These are phyloP conservation scores for Caenorhabditis wallacei DNA, from an alignment of 2,888 invertebrate species.

Conservation along the genomic window DNA sequence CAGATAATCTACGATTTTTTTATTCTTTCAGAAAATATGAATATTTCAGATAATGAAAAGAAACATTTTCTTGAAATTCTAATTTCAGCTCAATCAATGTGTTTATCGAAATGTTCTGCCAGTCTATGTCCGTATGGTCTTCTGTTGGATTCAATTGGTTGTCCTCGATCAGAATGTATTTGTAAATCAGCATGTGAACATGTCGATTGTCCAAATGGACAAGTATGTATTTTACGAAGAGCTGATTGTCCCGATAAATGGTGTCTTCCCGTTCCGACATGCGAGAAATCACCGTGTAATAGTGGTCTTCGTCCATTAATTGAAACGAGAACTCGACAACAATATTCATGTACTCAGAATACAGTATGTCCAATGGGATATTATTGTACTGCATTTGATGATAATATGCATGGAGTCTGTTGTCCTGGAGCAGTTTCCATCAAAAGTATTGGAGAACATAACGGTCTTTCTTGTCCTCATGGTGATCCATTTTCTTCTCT, in stretches of 20 bases:
- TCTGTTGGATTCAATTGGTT: conserved; percentile 67
- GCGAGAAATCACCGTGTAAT: conserved; percentile 67
- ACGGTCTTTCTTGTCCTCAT: conserved; percentile 70
- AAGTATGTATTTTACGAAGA: conserved; percentile 72
- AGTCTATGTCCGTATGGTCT: conserved; percentile 67
- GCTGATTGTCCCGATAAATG: conserved; percentile 67
- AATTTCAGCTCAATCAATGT: conserved; percentile 57
- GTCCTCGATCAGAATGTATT: conserved; percentile 67
- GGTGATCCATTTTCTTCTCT: conserved; percentile 74
- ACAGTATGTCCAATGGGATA: conserved; percentile 72
- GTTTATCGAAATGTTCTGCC: conserved; percentile 60
- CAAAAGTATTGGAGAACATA: conserved; percentile 57
- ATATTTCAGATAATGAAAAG: neutral
- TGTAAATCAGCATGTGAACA: conserved; percentile 71
- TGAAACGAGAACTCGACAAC: conserved; percentile 69
- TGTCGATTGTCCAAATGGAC: conserved; percentile 60
- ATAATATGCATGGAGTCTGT: conserved; percentile 73
- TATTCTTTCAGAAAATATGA: neutral
- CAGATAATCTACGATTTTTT: conserved; percentile 5
- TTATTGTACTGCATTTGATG: conserved; percentile 74
- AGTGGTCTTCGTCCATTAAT: conserved; percentile 65
- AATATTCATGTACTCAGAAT: conserved; percentile 70
- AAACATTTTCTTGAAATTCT: neutral
- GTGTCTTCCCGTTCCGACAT: conserved; percentile 76
- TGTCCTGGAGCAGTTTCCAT: conserved; percentile 71